Evolutionary conservation across 2,113 vertebrate species (phyloP).

Genomic region (Pterocles burchelli): DNA sequence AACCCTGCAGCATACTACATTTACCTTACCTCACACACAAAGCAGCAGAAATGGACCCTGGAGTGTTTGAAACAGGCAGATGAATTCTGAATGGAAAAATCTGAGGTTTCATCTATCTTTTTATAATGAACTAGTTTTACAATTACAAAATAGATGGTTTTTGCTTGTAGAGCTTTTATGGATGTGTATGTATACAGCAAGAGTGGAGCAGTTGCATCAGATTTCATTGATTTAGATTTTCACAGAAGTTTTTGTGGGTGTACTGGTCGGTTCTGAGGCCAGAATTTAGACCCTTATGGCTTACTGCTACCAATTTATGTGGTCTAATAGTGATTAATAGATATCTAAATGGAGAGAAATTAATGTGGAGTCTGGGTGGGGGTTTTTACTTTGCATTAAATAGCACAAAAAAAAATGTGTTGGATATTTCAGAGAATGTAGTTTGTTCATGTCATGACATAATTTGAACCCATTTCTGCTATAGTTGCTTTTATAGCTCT

Average conservation of each 20-base stretch:
- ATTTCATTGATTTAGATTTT: neutral
- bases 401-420: neutral
- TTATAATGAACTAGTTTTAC: neutral
- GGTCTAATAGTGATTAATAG: neutral
- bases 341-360: neutral
- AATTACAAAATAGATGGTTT: neutral
- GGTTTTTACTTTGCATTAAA: neutral
- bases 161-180: neutral
- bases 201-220: neutral
- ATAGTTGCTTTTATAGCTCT: neutral
- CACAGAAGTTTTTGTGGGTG: neutral
- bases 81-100: neutral
- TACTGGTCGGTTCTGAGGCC: neutral
- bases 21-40: neutral
- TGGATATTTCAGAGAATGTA: neutral
- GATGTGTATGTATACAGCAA: neutral
- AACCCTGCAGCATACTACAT: rapidly evolving
- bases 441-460: neutral
- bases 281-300: neutral
- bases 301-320: neutral
- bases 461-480: neutral
- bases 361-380: neutral
- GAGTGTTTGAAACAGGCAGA: neutral
- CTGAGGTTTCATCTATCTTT: neutral
- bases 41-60: neutral